Conservation (phyloP, 2,797 vertebrate genomes). For the Sciurus carolinensis region DNA sequence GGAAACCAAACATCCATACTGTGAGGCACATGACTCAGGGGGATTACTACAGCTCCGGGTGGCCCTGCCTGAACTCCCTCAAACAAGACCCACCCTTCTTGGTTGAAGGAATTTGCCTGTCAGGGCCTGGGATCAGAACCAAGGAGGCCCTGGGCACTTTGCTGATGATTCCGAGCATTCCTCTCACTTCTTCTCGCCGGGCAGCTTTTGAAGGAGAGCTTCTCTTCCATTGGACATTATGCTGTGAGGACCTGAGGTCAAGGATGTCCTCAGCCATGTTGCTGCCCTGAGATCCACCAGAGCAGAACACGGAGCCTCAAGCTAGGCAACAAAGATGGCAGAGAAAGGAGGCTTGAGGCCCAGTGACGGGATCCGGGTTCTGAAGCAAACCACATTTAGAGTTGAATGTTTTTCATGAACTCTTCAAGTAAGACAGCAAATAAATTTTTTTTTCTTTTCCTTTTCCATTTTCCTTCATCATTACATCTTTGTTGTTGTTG, state of each 20-base stretch:
- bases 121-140: fast-evolving
- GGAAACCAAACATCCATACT: background rate
- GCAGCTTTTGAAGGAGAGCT: background rate
- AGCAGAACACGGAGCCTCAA: background rate
- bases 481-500: background rate
- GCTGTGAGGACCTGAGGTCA: background rate
- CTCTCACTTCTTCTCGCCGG: background rate
- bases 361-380: background rate
- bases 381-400: background rate
- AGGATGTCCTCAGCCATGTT: fast-evolving
- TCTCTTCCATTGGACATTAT: fast-evolving
- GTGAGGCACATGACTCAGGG: fast-evolving
- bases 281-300: background rate
- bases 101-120: no score
- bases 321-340: background rate
- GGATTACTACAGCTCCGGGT: fast-evolving
- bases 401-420: background rate
- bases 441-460: background rate
- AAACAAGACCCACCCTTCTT: fast-evolving
- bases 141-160: fast-evolving
- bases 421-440: conserved; percentile 44
- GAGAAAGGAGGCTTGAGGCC: background rate
- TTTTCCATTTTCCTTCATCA: background rate
- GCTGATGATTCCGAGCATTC: background rate
- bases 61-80: fast-evolving